These are phyloP conservation scores for Drosophila takahashii DNA, from an alignment of 1,140 invertebrate species.

Conservation along the genomic window DNA sequence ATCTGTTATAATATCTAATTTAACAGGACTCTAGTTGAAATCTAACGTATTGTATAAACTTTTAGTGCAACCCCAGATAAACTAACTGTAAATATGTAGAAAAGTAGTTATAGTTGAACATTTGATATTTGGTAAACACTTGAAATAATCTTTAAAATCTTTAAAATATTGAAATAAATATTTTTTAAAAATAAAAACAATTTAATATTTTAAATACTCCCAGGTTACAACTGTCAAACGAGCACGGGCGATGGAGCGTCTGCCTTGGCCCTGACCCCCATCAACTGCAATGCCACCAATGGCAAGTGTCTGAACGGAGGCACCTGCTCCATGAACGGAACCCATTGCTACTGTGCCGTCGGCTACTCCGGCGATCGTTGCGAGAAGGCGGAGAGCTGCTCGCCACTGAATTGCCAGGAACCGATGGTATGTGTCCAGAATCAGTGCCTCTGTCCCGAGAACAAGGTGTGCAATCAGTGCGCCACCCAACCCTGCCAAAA, in stretches of 20 bases:
- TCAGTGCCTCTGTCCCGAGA: conserved; percentile 86
- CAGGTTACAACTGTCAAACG: conserved; percentile 81
- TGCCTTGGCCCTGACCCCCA: conserved; percentile 64
- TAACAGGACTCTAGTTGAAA: neutral
- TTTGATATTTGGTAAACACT: conserved; percentile 35
- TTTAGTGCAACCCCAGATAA: conserved; percentile 60
- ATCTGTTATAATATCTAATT: neutral
- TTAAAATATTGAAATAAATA: neutral
- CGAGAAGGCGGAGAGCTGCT: conserved; percentile 90
- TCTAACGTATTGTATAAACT: conserved; percentile 15
- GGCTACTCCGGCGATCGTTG: conserved; percentile 92
- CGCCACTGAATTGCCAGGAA: conserved; percentile 85
- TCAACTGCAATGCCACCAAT: conserved; percentile 74
- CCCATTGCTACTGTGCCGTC: conserved; percentile 89
- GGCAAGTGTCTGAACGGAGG: conserved; percentile 91
- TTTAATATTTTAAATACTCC: neutral
- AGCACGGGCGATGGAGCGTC: conserved; percentile 55
- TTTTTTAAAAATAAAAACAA: neutral
- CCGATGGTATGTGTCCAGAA: conserved; percentile 88
- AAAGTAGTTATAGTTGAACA: conserved; percentile 10
- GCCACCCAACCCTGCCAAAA: conserved; percentile 88
- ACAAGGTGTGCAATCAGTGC: conserved; percentile 85
- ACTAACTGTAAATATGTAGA: conserved; percentile 63
- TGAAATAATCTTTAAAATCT: neutral
- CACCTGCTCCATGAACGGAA: conserved; percentile 90